Evolutionary conservation across 2,113 vertebrate species (phyloP).

Genomic region (Coryphaenoides rupestris): DNA sequence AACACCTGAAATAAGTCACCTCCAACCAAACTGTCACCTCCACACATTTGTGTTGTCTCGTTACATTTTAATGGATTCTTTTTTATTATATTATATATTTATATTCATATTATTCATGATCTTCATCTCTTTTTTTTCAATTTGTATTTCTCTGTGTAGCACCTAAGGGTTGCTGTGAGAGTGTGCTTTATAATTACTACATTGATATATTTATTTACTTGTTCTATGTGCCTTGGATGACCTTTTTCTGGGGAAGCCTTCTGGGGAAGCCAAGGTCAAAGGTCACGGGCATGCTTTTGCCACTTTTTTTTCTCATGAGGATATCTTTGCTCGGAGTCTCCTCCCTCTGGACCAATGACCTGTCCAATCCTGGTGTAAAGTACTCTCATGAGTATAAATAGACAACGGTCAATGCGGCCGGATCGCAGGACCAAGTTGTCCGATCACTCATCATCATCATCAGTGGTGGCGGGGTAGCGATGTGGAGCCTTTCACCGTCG

Average conservation of each 20-base stretch:
- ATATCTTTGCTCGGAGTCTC: conserved; percentile 8
- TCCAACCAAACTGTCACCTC: no score
- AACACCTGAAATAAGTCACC: no score
- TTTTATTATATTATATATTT: no score
- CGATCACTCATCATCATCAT: conserved; percentile 5
- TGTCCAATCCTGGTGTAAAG: conserved; percentile 38
- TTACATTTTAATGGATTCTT: no score
- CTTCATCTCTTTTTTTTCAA: no score
- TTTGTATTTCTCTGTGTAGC: no score
- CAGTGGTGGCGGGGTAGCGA: conserved; percentile 17
- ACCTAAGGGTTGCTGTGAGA: no score
- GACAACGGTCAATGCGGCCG: conserved; percentile 13
- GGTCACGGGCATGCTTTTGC: conserved; percentile 37
- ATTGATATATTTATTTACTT: no score
- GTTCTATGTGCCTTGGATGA: no score
- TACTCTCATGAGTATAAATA: conserved; percentile 58
- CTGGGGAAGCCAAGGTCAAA: conserved; percentile 25
- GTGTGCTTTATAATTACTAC: no score
- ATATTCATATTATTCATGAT: no score
- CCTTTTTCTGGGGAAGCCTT: conserved; percentile 22
- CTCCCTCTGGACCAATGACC: conserved; percentile 31
- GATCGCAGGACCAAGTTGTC: conserved; percentile 50
- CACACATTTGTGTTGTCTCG: no score
- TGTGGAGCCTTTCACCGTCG: conserved; percentile 39
- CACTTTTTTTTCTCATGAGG: conserved; percentile 13